phyloP scores from a whole-genome alignment of 2,113 vertebrate genomes.

The Plecotus auritus region DNA sequence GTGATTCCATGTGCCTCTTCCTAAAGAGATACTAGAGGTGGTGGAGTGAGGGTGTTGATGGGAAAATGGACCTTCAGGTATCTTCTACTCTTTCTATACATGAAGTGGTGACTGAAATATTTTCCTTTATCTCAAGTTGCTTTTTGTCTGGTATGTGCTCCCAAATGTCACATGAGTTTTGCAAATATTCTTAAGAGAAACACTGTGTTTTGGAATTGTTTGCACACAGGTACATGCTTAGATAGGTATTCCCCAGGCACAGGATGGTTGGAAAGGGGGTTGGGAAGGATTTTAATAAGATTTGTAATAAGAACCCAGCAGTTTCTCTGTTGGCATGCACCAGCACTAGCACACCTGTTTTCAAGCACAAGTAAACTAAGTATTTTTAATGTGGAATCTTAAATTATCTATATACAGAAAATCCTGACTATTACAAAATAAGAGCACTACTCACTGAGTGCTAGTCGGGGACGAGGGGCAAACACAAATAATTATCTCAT shows the following conservation, averaged over 20 bases:
- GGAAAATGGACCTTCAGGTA: conserved; percentile 26
- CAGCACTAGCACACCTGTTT: neutral
- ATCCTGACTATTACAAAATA: conserved; percentile 15
- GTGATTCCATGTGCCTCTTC: neutral
- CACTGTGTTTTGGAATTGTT: conserved; percentile 43
- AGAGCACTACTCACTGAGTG: conserved; percentile 20
- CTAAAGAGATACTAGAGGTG: neutral
- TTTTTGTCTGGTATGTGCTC: neutral
- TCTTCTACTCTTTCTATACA: conserved; percentile 3
- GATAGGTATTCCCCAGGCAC: neutral
- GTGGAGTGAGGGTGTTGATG: conserved; percentile 29
- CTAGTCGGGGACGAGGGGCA: conserved; percentile 23
- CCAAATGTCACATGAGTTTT: neutral
- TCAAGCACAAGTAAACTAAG: conserved; percentile 33
- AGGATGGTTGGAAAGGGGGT: neutral
- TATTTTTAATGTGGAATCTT: conserved; percentile 8
- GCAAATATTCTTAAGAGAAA: conserved; percentile 22
- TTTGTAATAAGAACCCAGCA: neutral
- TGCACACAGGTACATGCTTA: neutral
- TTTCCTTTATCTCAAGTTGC: neutral
- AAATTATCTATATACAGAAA: neutral
- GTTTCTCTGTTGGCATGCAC: neutral
- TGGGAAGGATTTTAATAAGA: neutral
- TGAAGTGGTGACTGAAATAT: neutral
- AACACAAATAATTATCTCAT: conserved; percentile 58